phyloP scores from a whole-genome alignment of 2,888 invertebrate genomes.

The Pandemis cinnamomeana region DNA sequence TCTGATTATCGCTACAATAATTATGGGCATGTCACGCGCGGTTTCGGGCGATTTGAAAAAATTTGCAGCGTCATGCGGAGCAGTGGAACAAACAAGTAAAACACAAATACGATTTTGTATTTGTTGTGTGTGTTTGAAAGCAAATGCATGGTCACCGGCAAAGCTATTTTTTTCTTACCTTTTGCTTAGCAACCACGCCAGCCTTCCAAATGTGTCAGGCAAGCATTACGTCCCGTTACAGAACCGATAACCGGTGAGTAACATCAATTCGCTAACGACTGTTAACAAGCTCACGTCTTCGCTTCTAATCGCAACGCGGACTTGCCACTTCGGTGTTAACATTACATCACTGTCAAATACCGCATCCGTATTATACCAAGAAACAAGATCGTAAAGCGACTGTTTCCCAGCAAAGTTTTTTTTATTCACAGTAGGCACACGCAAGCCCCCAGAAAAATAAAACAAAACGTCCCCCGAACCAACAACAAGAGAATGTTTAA shows the following conservation, averaged over 20 bases:
- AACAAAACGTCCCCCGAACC: conserved; percentile 52
- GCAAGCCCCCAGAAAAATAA: conserved; percentile 51
- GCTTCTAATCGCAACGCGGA: conserved; percentile 49
- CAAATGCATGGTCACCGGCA: not conserved
- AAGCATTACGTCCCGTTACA: conserved; percentile 52
- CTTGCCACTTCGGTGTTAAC: conserved; percentile 51
- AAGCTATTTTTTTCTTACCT: not conserved
- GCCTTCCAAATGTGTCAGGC: conserved; percentile 43
- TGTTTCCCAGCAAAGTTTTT: conserved; percentile 19
- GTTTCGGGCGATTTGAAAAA: conserved; percentile 17
- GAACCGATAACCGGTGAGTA: conserved; percentile 52
- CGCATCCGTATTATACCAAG: conserved; percentile 43
- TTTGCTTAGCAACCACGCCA: conserved; percentile 17
- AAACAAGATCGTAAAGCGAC: conserved; percentile 38
- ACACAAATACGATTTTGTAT: conserved; percentile 11
- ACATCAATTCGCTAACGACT: conserved; percentile 60
- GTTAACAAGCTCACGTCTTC: conserved; percentile 57
- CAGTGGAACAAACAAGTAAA: conserved; percentile 5
- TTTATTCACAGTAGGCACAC: conserved; percentile 41
- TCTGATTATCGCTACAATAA: conserved; percentile 70
- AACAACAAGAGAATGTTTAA: conserved; percentile 66
- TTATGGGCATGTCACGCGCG: conserved; percentile 64
- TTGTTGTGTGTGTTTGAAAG: conserved; percentile 9
- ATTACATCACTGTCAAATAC: conserved; percentile 50
- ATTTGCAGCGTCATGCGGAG: conserved; percentile 25